Evolutionary conservation across 1,140 invertebrate species (phyloP).

Genomic region (Camponotus floridanus): DNA sequence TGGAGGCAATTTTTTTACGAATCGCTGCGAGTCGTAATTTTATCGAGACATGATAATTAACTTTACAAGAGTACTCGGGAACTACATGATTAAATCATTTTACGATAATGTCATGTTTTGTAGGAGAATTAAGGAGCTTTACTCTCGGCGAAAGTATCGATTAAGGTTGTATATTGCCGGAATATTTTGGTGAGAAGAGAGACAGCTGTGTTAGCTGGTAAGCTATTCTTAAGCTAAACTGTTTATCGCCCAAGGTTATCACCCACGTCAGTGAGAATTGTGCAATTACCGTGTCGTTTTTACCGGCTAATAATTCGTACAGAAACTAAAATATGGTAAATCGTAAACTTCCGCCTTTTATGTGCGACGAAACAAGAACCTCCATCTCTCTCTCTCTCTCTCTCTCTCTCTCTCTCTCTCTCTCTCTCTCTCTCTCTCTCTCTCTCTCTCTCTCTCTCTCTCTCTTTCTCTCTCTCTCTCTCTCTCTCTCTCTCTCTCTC

Average conservation of each 20-base stretch:
- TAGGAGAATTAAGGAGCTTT: conserved; percentile 43
- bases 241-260: conserved; percentile 56
- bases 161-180: conserved; percentile 34
- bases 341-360: conserved; percentile 70
- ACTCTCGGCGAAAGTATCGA: conserved; percentile 37
- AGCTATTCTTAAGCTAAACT: conserved; percentile 66
- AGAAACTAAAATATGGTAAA: conserved; percentile 65
- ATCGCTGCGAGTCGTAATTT: conserved; percentile 2
- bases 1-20: conserved; percentile 1
- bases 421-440: too few relatives aligned
- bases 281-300: conserved; percentile 59
- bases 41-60: conserved; percentile 19
- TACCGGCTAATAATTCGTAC: conserved; percentile 51
- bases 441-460: too few relatives aligned
- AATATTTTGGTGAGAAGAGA: conserved; percentile 65
- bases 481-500: too few relatives aligned
- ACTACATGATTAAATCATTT: conserved; percentile 48
- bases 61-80: conserved; percentile 37
- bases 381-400: not conserved
- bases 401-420: too few relatives aligned
- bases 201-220: conserved; percentile 56
- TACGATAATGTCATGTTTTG: conserved; percentile 27
- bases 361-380: conserved; percentile 53
- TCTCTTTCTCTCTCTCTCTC: too few relatives aligned
- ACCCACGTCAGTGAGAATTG: conserved; percentile 38